A percentile compares a stretch with the other conserved stretches of the same genome.
These are phyloP conservation scores for Choristoneura rosaceana DNA, from an alignment of 2,888 invertebrate genomes.

Conservation along the genomic window DNA sequence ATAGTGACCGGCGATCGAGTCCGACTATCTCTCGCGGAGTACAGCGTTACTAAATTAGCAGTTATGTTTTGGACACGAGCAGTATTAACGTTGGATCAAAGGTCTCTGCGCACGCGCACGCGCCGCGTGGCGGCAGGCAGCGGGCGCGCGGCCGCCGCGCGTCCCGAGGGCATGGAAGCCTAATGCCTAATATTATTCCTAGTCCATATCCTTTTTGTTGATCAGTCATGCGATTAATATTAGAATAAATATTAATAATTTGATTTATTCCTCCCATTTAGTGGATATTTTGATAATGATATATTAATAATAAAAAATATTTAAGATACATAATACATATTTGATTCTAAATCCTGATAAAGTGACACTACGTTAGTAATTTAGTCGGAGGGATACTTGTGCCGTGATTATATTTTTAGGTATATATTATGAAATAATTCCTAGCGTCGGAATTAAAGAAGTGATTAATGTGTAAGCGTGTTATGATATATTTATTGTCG, in stretches of 20 bases:
- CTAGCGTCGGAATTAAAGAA: constrained; percentile 86
- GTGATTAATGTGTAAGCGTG: constrained; percentile 86
- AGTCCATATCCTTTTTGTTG: constrained; percentile 86
- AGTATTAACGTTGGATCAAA: constrained; percentile 82
- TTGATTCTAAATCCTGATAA: constrained; percentile 86
- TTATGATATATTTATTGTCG: constrained; percentile 83
- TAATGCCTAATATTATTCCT: constrained; percentile 85
- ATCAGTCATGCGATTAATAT: constrained; percentile 86
- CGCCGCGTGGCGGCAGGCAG: constrained; percentile 30
- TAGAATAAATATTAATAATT: constrained; percentile 85
- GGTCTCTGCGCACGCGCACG: constrained; percentile 36
- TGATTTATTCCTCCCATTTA: constrained; percentile 86
- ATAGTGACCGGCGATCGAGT: constrained; percentile 77
- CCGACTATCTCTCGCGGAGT: constrained; percentile 73
- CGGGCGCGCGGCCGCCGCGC: constrained; percentile 47
- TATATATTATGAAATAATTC: constrained; percentile 86
- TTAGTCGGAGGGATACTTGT: constrained; percentile 86
- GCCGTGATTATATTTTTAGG: constrained; percentile 86
- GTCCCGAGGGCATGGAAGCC: constrained; percentile 75
- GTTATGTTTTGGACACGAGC: constrained; percentile 76
- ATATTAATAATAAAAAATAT: constrained; percentile 86
- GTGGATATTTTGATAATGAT: constrained; percentile 86
- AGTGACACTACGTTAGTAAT: constrained; percentile 85
- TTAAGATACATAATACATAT: constrained; percentile 86
- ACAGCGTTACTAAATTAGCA: constrained; percentile 68